A percentile compares a stretch with the other conserved stretches of the same genome.
Conservation (phyloP, 2,888 invertebrate genomes). For the Caenorhabditis drosophilae region DNA sequence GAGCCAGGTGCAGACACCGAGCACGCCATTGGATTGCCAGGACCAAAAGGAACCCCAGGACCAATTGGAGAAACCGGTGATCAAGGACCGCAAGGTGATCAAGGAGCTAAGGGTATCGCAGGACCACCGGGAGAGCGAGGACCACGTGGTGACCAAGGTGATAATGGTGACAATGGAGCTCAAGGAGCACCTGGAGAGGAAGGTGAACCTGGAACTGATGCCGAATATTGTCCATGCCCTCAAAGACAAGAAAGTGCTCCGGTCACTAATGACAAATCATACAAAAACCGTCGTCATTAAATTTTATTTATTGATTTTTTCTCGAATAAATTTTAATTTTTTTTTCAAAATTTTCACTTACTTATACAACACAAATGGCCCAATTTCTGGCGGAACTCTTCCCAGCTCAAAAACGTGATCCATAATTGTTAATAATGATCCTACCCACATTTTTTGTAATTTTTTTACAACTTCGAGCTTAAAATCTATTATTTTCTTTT, state of each 20-base stretch:
- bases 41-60: constrained; percentile 53
- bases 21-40: constrained; percentile 58
- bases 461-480: constrained; percentile 10
- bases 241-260: constrained; percentile 33
- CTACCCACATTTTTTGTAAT: constrained; percentile 17
- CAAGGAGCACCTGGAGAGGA: constrained; percentile 55
- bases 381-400: constrained; percentile 18
- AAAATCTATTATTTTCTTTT: background rate
- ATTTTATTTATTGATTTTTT: constrained; percentile 6
- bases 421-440: constrained; percentile 15
- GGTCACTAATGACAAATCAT: constrained; percentile 26
- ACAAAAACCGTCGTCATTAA: constrained; percentile 37
- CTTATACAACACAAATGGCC: constrained; percentile 32
- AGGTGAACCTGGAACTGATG: constrained; percentile 59
- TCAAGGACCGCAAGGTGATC: constrained; percentile 48
- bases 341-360: constrained; percentile 14
- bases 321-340: constrained; percentile 3
- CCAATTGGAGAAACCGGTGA: constrained; percentile 46
- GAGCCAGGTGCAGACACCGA: constrained; percentile 59
- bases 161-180: constrained; percentile 51
- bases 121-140: constrained; percentile 62
- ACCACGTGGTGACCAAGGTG: constrained; percentile 56
- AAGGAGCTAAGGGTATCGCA: constrained; percentile 46
- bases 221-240: constrained; percentile 54
- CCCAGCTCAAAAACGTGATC: constrained; percentile 31